Base-by-base conservation (phyloP, 2,888 invertebrate genomes). In the Plagodis pulveraria region DNA sequence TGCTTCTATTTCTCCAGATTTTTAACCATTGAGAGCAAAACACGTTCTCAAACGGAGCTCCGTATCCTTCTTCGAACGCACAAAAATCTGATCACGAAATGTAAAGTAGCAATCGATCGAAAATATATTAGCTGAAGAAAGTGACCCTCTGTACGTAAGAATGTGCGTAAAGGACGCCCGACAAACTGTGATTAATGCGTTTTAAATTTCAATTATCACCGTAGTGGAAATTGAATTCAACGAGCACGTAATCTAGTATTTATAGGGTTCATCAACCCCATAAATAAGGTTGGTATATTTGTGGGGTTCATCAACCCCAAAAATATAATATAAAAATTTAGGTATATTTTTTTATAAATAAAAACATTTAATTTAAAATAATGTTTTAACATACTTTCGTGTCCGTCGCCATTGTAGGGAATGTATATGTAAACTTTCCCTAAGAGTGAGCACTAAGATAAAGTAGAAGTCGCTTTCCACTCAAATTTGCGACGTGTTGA, bases 181-280 rank as follows among this genome's bases (percentile, higher is more conserved):
- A 63, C 63, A 56, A 63, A 59, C 22, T 6, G 59, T 62, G 62
- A 66, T 62, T 59, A 57, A 62, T 62, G 62, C n/a, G 55, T 46
- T 61, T 47, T 36, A 47, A 57, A 52, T 54, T 59, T 57, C 36
- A 38, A 50, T 54, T 56, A 50, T 58, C 62, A 55, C 54, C 12
- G 36, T 46, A 12, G 22, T 34, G 47, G 49, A 50, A 59, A 59
- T 57, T 59, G 51, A 62, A 54, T 48, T 47, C 35, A 52, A 52
- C 8, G 12, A 22, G 11, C 10, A 34, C 35, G 46, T 50, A 55
- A 56, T 53, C 45, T 38, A 8, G 22, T 22, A 22, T 22, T 22
- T 22, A 22, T 22, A 4, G 22, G 22, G 22, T 22, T 22, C n/a
- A n/a, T n/a, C n/a, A n/a, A n/a, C n/a, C n/a, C n/a, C n/a, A n/a